Evolutionary conservation across 1,140 invertebrate species (phyloP).

Genomic region (Harpegnathos saltator): DNA sequence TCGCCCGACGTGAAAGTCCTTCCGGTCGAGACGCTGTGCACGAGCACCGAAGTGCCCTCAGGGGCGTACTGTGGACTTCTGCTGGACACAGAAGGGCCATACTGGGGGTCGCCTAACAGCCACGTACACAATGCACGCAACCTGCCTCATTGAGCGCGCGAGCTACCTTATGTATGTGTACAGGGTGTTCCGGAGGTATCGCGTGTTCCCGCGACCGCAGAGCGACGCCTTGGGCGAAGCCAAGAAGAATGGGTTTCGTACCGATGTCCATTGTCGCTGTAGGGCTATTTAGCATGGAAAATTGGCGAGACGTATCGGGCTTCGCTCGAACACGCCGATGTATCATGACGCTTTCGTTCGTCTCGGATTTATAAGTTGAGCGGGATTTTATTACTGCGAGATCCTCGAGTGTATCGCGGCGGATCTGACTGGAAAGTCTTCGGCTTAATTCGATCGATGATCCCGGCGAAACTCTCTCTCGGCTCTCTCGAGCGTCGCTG

Average conservation of each 20-base stretch:
- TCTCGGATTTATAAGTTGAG: not conserved
- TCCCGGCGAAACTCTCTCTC: not conserved
- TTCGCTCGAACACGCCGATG: not conserved
- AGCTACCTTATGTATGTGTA: slow-evolving; percentile 21
- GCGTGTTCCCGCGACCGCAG: not conserved
- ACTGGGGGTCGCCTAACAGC: slow-evolving; percentile 67
- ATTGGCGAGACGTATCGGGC: not conserved
- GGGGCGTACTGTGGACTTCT: slow-evolving; percentile 70
- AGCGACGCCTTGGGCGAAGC: not conserved
- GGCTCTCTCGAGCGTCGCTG: not conserved
- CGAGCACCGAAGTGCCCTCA: slow-evolving; percentile 68
- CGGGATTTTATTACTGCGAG: not conserved
- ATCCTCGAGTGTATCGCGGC: no score
- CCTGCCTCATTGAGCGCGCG: slow-evolving; percentile 47
- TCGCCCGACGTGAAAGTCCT: slow-evolving; percentile 60
- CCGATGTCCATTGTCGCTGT: not conserved
- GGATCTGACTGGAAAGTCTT: not conserved
- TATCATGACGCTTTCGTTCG: no score
- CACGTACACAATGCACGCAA: slow-evolving; percentile 65
- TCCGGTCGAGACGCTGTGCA: slow-evolving; percentile 57
- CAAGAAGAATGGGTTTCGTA: slow-evolving; percentile 12
- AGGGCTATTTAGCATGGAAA: not conserved
- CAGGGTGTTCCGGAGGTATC: slow-evolving; percentile 7
- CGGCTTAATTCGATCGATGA: not conserved
- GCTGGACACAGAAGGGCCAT: slow-evolving; percentile 74